These are phyloP conservation scores for Grammomys dolichurus DNA, from an alignment of 2,113 vertebrate species.

Conservation along the genomic window DNA sequence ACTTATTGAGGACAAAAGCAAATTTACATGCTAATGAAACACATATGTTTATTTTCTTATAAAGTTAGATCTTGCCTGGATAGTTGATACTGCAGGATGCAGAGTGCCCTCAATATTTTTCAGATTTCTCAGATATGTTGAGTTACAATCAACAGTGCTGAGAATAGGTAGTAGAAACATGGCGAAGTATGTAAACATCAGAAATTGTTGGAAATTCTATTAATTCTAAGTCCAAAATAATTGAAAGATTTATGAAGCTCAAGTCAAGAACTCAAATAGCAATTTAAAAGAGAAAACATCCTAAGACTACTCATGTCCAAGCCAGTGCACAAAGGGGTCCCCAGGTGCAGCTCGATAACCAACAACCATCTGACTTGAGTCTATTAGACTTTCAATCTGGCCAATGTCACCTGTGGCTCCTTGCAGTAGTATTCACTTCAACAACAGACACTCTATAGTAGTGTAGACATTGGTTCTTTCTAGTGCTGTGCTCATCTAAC, in stretches of 20 bases:
- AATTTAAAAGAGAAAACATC: background rate
- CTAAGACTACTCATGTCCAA: background rate
- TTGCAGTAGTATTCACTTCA: background rate
- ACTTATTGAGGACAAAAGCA: background rate
- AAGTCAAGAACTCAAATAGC: background rate
- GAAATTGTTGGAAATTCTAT: background rate
- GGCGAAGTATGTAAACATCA: background rate
- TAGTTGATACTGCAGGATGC: background rate
- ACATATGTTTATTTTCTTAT: background rate
- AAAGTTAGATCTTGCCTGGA: background rate
- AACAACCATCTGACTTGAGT: background rate
- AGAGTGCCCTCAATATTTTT: background rate
- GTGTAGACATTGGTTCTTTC: background rate
- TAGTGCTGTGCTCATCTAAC: background rate
- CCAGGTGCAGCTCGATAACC: background rate
- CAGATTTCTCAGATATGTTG: background rate
- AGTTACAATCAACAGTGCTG: background rate
- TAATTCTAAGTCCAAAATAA: background rate
- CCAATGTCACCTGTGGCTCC: background rate
- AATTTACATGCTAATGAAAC: too few species aligned
- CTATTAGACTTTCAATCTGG: background rate
- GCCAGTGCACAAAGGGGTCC: background rate
- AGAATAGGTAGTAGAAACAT: background rate
- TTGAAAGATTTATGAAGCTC: background rate
- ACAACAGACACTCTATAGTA: background rate